Percentiles rank a stretch among this genome's conserved stretches.
Evolutionary conservation across 2,113 vertebrate species (phyloP).

Genomic region (Paedocypris sp.): DNA sequence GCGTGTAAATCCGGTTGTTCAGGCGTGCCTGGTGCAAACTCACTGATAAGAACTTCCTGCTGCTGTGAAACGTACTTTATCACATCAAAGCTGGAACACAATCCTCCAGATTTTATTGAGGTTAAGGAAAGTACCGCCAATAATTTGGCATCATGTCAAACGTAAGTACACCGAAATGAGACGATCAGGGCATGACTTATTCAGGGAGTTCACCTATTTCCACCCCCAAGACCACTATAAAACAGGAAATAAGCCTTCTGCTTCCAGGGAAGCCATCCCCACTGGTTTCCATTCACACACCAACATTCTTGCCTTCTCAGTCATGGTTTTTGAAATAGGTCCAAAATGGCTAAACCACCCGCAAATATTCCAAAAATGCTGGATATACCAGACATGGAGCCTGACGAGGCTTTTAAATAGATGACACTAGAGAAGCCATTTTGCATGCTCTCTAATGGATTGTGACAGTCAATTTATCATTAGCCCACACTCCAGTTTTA

Average conservation of each 20-base stretch:
- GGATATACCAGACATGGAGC: neutral
- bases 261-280: no score
- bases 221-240: no score
- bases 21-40: neutral
- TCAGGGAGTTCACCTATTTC: no score
- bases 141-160: no score
- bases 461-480: constrained; percentile 17
- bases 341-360: neutral
- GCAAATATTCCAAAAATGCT: neutral
- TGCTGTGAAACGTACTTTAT: neutral
- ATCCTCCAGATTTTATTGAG: neutral
- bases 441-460: neutral
- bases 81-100: constrained; percentile 20
- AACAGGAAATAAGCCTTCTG: no score
- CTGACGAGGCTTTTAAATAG: neutral
- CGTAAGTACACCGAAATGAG: no score
- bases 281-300: no score
- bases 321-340: neutral
- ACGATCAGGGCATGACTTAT: no score
- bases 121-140: constrained; percentile 24
- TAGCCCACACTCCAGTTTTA: neutral
- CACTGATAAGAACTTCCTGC: neutral
- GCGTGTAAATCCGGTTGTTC: constrained; percentile 3
- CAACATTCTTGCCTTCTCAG: no score
- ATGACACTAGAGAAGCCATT: neutral